Evolutionary conservation across 2,113 vertebrate species (phyloP), one percentile per base, ranked within the genome.

Genomic region (Silurus glanis): DNA sequence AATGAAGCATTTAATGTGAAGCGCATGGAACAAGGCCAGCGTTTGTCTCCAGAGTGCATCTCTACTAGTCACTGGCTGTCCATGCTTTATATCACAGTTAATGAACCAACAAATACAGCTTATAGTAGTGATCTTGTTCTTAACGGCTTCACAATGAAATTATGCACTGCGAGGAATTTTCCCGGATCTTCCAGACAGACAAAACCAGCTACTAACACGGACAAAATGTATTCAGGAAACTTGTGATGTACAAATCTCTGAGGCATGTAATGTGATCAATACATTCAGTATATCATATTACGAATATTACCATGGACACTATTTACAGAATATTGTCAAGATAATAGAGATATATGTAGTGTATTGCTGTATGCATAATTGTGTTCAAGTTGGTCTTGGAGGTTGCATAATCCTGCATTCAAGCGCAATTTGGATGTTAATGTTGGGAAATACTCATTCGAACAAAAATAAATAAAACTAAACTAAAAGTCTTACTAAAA

Each of bases 31-130:
- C 62, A 86, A 45, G 58, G 82, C 74, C 83, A 53, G 83, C 71
- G 59, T 37, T 88, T 85, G 69, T 85, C 82, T 45, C 76, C 47
- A 58, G 83, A 76, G 82, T 87, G 61, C 66, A 64, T 87, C 85
- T 56, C 87, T 88, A 76, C 87, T 86, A 87, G 79, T 90, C 85
- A 61, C 87, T 83, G 78, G 87, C 86, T 85, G 85, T 87, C 76
- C 72, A 83, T 74, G 88, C 62, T 82, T 83, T 85, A 83, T 80
- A 85, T 85, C 78, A 66, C 74, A 71, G 37, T 79, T 89, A 83
- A 89, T 87, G 75, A 87, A 85, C 67, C 83, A 85, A 89, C 83
- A 51, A 61, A 85, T 80, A 56, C 58, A 72, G 79, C 55, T 64
- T 74, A 86, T 85, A 82, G 86, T 85, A 75, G 61, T 64, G 75